Evolutionary conservation across 2,113 vertebrate species (phyloP), one percentile per base, ranked within the genome.

Genomic region (Patagioenas fasciata): DNA sequence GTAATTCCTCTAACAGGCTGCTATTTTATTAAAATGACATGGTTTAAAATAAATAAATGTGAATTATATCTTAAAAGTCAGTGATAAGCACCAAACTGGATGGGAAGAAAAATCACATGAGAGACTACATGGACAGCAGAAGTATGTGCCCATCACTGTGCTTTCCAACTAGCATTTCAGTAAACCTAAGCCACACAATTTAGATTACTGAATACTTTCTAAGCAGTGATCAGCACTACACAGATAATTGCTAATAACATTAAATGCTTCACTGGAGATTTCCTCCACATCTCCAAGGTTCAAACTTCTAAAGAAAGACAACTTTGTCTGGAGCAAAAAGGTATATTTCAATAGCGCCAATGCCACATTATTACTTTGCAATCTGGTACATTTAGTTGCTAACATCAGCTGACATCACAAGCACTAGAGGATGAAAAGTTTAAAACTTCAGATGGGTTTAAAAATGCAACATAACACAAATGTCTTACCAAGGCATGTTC

Each of bases 401-500:
- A 83, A 77, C 53, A 32, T 92, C 58, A 91, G 81, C n/a, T 94
- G 65, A 38, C 32, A 85, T 18, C 34, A 58, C 31, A 53, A 93
- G 34, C 47, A 74, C 80, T 15, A 90, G 40, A 67, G 7, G 11
- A 77, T 36, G 15, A 89, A 79, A 71, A 1, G 6, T 11, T 93
- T 40, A 73, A 79, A 14, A 44, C 60, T 79, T 78, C 47, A 44
- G 62, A 24, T 44, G 5, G 61, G 5, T 48, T 90, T 80, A 61
- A 94, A 84, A 95, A 60, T 56, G 57, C 54, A 85, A n/a, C 4
- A 26, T 20, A 88, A 79, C 25, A 44, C 21, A 79, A 64, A 42
- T 24, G 44, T 66, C 97, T 97, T 98, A 99, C 99, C 99, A 12
- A 99, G 97, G 85, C 99, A 99, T 4, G 99, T 99, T 60, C 99